Evolutionary conservation across 2,797 vertebrate genomes (phyloP), one percentile per base, ranked within the genome.

Genomic region (Sitta carolinensis): DNA sequence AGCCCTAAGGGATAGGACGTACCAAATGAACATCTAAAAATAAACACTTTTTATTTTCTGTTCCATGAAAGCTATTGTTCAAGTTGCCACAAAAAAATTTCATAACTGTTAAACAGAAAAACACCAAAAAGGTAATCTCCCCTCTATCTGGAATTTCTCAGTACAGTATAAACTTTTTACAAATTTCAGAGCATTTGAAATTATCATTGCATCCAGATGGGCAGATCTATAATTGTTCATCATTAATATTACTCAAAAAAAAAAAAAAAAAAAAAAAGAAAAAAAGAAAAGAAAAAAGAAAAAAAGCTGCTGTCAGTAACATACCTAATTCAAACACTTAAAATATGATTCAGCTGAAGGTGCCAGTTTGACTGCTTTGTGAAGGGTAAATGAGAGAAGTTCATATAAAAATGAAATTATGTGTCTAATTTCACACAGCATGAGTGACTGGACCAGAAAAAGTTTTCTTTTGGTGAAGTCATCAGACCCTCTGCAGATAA

Each of bases 31-130:
- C 29, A 58, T 72, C 80, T 94, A 96, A 95, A 95, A 96, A 94
- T 91, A 96, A 93, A 89, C 48, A 62, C 84, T 76, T 82, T 67
- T 73, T 83, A 84, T 90, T 94, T 93, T 93, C 89, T 91, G 87
- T 96, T 88, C 74, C 34, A 66, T 93, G 19, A 86, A 94, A 95
- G 30, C 69, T 90, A 76, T 94, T 95, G 79, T 86, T 86, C 87
- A 95, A 88, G 70, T 93, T 95, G 79, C 70, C 83, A 88, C 94
- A 92, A 66, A 94, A 78, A 88, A 94, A 84, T 76, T 90, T 93
- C 48, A 50, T 82, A 90, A 74, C 10, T 80, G 21, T 89, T 50
- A 93, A 94, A 81, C 36, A 90, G 43, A 84, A 92, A 72, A 78
- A 1, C 9, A 78, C 27, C 29, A 26, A 3, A 81, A 85, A 63